phyloP scores from a whole-genome alignment of 1,140 invertebrate genomes.

The Dreissena polymorpha region DNA sequence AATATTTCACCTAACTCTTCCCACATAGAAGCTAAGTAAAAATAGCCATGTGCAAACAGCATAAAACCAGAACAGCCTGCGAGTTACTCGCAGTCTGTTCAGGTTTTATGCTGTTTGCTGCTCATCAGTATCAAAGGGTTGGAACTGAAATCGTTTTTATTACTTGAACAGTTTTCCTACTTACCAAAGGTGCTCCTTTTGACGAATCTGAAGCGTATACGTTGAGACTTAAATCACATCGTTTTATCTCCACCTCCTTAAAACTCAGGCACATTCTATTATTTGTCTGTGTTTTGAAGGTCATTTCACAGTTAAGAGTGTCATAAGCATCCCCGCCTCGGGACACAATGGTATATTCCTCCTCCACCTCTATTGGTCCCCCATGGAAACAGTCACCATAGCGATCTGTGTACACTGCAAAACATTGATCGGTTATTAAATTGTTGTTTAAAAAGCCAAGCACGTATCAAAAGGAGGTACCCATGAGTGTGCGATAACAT shows the following conservation, averaged over 20 bases:
- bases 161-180: neutral
- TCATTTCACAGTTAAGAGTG: conserved; percentile 38
- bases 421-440: neutral
- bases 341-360: conserved; percentile 25
- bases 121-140: too few relatives aligned
- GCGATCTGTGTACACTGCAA: conserved; percentile 48
- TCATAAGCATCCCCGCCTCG: conserved; percentile 35
- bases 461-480: too few relatives aligned
- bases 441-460: too few relatives aligned
- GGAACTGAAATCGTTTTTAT: too few relatives aligned
- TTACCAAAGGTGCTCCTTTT: conserved; percentile 7
- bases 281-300: conserved; percentile 32
- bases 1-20: too few relatives aligned
- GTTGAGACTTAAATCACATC: conserved; percentile 23
- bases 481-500: too few relatives aligned
- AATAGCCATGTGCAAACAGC: too few relatives aligned
- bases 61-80: too few relatives aligned
- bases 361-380: conserved; percentile 18
- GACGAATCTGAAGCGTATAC: conserved; percentile 14
- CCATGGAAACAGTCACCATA: conserved; percentile 49
- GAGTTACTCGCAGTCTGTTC: too few relatives aligned
- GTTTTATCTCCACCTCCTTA: neutral
- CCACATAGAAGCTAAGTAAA: too few relatives aligned
- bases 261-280: conserved; percentile 46
- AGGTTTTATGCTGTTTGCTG: too few relatives aligned